Percentiles rank a stretch among this genome's conserved stretches.
Conservation (phyloP, 2,113 vertebrate species). For the Apteryx owenii region DNA sequence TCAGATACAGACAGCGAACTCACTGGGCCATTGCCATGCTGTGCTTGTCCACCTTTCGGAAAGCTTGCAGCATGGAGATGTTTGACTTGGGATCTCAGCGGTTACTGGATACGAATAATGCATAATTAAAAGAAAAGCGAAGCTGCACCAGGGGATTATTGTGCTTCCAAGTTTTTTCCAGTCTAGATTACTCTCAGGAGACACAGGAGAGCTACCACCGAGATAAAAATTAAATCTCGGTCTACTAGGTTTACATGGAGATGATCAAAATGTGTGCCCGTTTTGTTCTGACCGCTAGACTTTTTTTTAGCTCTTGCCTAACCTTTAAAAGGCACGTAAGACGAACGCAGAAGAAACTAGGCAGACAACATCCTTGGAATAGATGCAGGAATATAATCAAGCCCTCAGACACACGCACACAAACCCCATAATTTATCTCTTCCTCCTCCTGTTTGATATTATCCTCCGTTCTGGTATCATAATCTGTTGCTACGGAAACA, state of each 20-base stretch:
- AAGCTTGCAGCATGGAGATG: not conserved
- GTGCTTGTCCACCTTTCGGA: not conserved
- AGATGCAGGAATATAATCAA: constrained; percentile 66
- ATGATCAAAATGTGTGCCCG: not conserved
- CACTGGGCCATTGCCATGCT: not conserved
- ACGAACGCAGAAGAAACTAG: constrained; percentile 50
- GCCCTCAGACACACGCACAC: constrained; percentile 48
- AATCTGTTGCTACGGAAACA: constrained; percentile 76
- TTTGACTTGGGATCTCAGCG: not conserved
- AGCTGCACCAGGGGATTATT: not conserved
- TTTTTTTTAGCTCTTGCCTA: not conserved
- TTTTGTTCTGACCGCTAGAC: constrained; percentile 36
- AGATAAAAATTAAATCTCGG: constrained; percentile 19
- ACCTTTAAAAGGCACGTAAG: constrained; percentile 54
- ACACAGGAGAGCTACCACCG: not conserved
- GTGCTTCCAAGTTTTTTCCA: constrained; percentile 22
- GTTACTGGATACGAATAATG: not conserved
- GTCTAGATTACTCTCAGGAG: not conserved
- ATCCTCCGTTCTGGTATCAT: constrained; percentile 73
- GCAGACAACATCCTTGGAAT: constrained; percentile 54
- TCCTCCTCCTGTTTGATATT: constrained; percentile 74
- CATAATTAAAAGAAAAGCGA: constrained; percentile 26
- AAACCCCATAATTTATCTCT: constrained; percentile 73
- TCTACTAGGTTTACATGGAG: constrained; percentile 21
- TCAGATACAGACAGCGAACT: not conserved